Conservation (phyloP, 2,888 invertebrate genomes). For the Argyra leucocephala region DNA sequence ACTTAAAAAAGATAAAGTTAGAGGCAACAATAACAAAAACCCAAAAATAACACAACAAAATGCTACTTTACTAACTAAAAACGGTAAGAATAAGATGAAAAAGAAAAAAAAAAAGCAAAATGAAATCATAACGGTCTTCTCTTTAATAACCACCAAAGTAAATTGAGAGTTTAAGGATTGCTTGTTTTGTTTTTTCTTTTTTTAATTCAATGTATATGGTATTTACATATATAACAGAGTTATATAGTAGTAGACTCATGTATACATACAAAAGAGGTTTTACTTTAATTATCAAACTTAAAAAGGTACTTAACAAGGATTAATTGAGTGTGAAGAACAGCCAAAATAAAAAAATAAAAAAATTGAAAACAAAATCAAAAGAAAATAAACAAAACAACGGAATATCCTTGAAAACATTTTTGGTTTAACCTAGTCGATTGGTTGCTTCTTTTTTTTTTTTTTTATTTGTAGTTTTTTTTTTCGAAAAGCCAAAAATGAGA, state of each 20-base stretch:
- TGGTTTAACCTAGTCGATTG: neutral
- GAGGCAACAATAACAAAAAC: neutral
- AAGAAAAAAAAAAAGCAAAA: neutral
- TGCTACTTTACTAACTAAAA: neutral
- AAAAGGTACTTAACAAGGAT: conserved; percentile 6
- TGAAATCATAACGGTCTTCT: neutral
- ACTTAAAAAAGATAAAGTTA: neutral
- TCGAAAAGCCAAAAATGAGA: neutral
- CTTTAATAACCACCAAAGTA: neutral
- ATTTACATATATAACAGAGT: too few species aligned
- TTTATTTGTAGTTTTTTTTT: neutral
- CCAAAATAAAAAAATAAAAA: too few species aligned
- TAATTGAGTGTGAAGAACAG: conserved; percentile 1
- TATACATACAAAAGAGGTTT: neutral
- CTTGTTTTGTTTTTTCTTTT: neutral
- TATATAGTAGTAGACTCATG: too few species aligned
- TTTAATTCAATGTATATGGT: neutral
- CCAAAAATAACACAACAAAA: neutral
- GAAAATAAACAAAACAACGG: neutral
- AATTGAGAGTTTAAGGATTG: neutral
- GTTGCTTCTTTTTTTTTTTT: neutral
- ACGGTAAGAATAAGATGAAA: neutral
- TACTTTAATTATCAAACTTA: conserved; percentile 6
- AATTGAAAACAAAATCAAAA: neutral
- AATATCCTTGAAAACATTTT: neutral